Conservation (phyloP, 2,888 invertebrate genomes). For the Sesia bembeciformis region DNA sequence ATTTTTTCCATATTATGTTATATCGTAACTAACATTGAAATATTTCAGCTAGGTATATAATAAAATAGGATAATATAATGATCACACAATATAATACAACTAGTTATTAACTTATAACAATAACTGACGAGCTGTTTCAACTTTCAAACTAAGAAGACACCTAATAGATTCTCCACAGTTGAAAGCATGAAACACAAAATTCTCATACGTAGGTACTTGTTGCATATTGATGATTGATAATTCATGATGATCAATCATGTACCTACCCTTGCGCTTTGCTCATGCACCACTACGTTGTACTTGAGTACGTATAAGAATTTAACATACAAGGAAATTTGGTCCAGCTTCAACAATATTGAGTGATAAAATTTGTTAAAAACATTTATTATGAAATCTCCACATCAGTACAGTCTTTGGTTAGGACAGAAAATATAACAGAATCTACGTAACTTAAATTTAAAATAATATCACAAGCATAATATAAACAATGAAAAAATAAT, state of each 20-base stretch:
- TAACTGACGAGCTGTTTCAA: neutral
- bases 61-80: neutral
- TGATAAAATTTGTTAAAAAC: constrained; percentile 2
- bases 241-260: too few relatives aligned
- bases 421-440: constrained; percentile 58
- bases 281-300: too few relatives aligned
- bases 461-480: constrained; percentile 68
- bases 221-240: too few relatives aligned
- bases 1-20: neutral
- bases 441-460: constrained; percentile 55
- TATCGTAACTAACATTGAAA: neutral
- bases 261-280: too few relatives aligned
- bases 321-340: constrained; percentile 49
- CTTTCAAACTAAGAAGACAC: neutral
- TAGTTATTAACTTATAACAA: neutral
- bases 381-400: constrained; percentile 46
- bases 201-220: too few relatives aligned
- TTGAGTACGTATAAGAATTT: constrained; percentile 10
- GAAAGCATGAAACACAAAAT: neutral
- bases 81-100: neutral
- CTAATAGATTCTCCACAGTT: neutral
- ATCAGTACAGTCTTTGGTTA: constrained; percentile 69
- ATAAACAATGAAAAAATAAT: constrained; percentile 5
- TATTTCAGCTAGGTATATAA: neutral
- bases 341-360: constrained; percentile 53